Percentiles rank a stretch among this genome's conserved stretches.
These are phyloP conservation scores for Rhorus exstirpatorius DNA, from an alignment of 2,888 invertebrate genomes.

Conservation along the genomic window DNA sequence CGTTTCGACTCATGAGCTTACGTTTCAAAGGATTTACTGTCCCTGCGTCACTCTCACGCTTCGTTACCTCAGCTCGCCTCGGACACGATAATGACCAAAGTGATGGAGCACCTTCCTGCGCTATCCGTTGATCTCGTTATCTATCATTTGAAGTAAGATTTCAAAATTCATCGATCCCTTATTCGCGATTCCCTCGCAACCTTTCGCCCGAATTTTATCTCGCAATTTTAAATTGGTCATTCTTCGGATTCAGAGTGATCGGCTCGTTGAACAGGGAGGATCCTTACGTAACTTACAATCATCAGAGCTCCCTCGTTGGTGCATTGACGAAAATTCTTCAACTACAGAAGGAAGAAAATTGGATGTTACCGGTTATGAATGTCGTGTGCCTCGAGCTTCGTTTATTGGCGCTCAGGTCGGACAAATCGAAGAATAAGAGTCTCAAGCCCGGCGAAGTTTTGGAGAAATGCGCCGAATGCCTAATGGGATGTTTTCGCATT, in stretches of 20 bases:
- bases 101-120: conserved; percentile 80
- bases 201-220: too few relatives aligned
- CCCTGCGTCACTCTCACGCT: conserved; percentile 79
- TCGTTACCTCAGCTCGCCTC: conserved; percentile 78
- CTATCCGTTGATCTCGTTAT: conserved; percentile 82
- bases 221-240: neutral
- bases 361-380: conserved; percentile 98
- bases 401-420: conserved; percentile 93
- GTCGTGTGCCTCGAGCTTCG: conserved; percentile 95
- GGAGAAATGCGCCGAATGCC: conserved; percentile 97
- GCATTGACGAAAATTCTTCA: conserved; percentile 94
- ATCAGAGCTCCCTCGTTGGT: conserved; percentile 93
- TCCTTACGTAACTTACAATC: conserved; percentile 90
- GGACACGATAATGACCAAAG: conserved; percentile 80
- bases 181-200: too few relatives aligned
- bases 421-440: conserved; percentile 87
- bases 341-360: conserved; percentile 97
- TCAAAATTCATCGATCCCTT: conserved; percentile 4
- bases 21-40: conserved; percentile 79
- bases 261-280: conserved; percentile 86
- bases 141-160: conserved; percentile 82
- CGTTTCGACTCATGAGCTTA: conserved; percentile 13
- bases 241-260: conserved; percentile 86
- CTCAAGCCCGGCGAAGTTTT: conserved; percentile 90
- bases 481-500: conserved; percentile 97